Conservation (phyloP, 2,113 vertebrate genomes). For the Emberiza fucata region DNA sequence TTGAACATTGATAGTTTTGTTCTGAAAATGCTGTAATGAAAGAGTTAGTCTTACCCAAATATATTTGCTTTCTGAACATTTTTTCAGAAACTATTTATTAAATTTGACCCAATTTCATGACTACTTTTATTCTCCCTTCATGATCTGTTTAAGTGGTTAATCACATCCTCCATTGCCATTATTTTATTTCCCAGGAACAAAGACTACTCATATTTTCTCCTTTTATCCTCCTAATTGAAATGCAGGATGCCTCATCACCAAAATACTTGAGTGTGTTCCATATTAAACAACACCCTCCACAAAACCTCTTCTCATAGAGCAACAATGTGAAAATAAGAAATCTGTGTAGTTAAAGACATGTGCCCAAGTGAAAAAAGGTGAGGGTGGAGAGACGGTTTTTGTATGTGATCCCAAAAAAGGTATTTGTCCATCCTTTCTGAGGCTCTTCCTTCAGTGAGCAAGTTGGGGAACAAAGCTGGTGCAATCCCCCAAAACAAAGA, state of each 20-base stretch:
- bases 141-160: slow-evolving; percentile 10
- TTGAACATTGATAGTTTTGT: not conserved
- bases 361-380: not conserved
- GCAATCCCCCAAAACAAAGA: not conserved
- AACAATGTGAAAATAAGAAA: not conserved
- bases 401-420: not conserved
- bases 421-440: not conserved
- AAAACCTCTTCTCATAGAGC: not conserved
- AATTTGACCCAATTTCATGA: slow-evolving; percentile 15
- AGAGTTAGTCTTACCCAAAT: not conserved
- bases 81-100: slow-evolving; percentile 9
- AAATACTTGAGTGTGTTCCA: not conserved
- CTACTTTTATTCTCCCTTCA: not conserved
- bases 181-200: slow-evolving; percentile 28
- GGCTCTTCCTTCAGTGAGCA: not conserved
- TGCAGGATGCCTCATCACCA: not conserved
- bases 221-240: slow-evolving; percentile 18
- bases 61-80: not conserved
- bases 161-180: not conserved
- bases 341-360: not conserved
- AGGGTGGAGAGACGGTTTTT: not conserved
- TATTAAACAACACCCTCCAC: not conserved
- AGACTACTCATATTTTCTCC: not conserved
- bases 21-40: not conserved
- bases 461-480: not conserved